Percentiles rank a stretch among this genome's conserved stretches.
These are phyloP conservation scores for Tolypeutes matacus DNA, from an alignment of 2,797 vertebrate species.

Conservation along the genomic window DNA sequence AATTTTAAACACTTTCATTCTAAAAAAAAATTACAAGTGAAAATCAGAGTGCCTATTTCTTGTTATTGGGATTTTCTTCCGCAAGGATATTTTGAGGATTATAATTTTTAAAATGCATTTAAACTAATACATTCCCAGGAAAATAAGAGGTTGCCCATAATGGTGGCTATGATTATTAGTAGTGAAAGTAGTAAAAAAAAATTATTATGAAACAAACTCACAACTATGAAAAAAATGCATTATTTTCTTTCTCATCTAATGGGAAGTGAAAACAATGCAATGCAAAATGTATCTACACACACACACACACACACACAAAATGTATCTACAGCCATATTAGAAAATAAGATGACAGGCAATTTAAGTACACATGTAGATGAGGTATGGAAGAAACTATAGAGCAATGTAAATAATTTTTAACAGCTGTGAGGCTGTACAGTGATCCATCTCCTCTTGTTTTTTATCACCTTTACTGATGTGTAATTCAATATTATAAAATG, in stretches of 20 bases:
- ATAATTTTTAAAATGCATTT: not conserved
- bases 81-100: not conserved
- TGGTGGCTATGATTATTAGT: not conserved
- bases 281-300: not conserved
- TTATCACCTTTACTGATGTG: not conserved
- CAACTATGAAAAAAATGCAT: not conserved
- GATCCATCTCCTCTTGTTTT: not conserved
- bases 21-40: not conserved
- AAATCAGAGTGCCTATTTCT: not conserved
- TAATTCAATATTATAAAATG: not conserved
- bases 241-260: not conserved
- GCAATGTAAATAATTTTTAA: conserved; percentile 7
- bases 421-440: not conserved
- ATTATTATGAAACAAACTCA: not conserved
- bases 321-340: not conserved
- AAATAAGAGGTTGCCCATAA: not conserved
- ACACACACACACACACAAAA: too few species aligned
- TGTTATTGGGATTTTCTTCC: not conserved
- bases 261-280: not conserved
- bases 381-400: not conserved
- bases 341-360: not conserved
- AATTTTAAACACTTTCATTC: not conserved
- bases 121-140: not conserved
- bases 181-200: not conserved
- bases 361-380: not conserved